A percentile compares a stretch with the other conserved stretches of the same genome.
Conservation (phyloP, 1,140 invertebrate species). For the Drosophila bocqueti region DNA sequence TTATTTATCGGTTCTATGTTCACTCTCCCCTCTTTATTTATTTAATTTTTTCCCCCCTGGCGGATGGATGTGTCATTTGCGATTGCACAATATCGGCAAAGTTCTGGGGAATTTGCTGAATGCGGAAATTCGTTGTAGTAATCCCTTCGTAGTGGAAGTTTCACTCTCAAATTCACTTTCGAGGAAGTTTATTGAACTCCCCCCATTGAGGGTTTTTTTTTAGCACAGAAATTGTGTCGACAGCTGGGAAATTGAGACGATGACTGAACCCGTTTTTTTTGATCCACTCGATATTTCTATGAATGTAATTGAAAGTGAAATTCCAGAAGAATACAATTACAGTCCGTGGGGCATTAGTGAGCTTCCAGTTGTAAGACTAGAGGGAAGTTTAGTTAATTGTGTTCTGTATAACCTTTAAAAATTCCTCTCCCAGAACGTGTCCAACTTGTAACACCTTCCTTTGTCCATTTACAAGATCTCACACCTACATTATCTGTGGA, state of each 20-base stretch:
- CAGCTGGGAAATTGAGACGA: conserved; percentile 23
- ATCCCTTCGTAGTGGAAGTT: conserved; percentile 22
- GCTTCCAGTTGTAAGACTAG: conserved; percentile 7
- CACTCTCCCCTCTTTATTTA: conserved; percentile 11
- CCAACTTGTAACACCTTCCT: conserved; percentile 23
- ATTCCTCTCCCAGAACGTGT: conserved; percentile 6
- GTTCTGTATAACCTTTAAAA: not conserved
- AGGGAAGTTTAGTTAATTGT: not conserved
- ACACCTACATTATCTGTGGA: not conserved
- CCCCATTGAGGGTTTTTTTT: conserved; percentile 21
- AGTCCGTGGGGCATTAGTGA: no score
- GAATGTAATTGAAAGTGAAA: conserved; percentile 10
- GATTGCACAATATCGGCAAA: conserved; percentile 26
- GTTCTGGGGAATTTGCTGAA: conserved; percentile 54
- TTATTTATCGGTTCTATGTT: no score
- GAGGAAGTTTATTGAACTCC: conserved; percentile 43
- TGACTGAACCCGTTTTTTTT: conserved; percentile 10
- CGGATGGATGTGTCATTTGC: conserved; percentile 25
- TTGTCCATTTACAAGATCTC: conserved; percentile 4
- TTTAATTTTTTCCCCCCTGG: not conserved
- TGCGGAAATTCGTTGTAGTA: conserved; percentile 26
- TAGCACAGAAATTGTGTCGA: not conserved
- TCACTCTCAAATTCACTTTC: conserved; percentile 46
- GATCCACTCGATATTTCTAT: conserved; percentile 21
- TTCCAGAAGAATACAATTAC: not conserved